Percentiles rank a stretch among this genome's conserved stretches.
phyloP scores from a whole-genome alignment of 2,113 vertebrate species.

The Stegastes partitus region DNA sequence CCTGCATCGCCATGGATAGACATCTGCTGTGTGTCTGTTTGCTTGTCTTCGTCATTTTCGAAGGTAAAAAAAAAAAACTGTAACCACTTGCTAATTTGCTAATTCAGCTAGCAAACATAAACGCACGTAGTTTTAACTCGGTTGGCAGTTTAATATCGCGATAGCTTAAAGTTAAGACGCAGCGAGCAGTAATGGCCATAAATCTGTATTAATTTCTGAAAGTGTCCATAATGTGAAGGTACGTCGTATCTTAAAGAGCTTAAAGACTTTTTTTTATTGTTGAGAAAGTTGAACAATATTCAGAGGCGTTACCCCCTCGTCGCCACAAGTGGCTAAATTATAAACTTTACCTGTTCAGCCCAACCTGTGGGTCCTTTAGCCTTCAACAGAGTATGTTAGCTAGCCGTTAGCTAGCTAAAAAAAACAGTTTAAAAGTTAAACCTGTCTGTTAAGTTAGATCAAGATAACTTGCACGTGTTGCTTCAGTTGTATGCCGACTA shows the following conservation, averaged over 20 bases:
- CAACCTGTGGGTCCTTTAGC: too few species aligned
- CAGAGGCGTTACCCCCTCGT: neutral
- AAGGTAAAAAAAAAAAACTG: slow-evolving; percentile 63
- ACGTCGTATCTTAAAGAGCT: too few species aligned
- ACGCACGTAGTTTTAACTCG: too few species aligned
- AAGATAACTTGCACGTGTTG: neutral
- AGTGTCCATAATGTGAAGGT: neutral
- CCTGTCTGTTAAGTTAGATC: too few species aligned
- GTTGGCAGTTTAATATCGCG: too few species aligned
- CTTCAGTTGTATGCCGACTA: too few species aligned
- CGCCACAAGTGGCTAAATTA: neutral
- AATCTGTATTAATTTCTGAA: neutral
- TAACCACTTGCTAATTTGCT: rapidly evolving
- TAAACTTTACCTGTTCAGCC: neutral
- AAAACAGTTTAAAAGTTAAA: too few species aligned
- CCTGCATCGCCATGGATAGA: slow-evolving; percentile 50
- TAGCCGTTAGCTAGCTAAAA: neutral
- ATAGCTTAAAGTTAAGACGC: too few species aligned
- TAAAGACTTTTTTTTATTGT: too few species aligned
- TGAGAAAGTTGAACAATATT: neutral
- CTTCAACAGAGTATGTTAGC: neutral
- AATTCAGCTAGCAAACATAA: neutral
- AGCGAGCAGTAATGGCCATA: too few species aligned
- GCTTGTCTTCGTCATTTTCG: slow-evolving; percentile 32
- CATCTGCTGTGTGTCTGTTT: neutral